phyloP scores from a whole-genome alignment of 2,113 vertebrate genomes.

The Gallinago media region DNA sequence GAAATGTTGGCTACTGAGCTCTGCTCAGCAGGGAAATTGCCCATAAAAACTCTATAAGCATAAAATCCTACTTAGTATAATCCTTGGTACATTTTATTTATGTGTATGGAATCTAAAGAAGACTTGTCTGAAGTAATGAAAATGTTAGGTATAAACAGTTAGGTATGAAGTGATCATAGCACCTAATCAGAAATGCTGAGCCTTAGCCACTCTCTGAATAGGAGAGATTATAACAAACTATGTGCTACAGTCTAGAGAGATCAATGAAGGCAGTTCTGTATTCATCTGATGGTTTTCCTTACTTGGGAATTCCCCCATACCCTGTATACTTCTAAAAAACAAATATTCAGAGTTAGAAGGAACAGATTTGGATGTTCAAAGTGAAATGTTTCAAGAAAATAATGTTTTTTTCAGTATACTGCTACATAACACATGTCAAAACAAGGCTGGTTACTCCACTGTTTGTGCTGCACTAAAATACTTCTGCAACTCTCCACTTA shows the following conservation, averaged over 20 bases:
- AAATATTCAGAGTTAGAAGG: background rate
- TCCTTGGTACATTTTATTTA: background rate
- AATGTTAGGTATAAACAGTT: background rate
- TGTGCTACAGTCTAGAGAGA: background rate
- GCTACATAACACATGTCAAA: background rate
- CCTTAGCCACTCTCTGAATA: background rate
- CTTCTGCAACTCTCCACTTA: background rate
- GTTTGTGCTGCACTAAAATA: background rate
- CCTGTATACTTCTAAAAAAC: background rate
- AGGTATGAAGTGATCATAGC: background rate
- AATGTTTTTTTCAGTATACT: background rate
- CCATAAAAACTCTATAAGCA: background rate
- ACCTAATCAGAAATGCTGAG: background rate
- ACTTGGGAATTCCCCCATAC: background rate
- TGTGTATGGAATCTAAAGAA: background rate
- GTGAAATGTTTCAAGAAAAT: background rate
- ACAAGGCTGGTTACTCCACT: background rate
- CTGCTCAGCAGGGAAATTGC: background rate
- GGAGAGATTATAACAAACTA: background rate
- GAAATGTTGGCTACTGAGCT: background rate
- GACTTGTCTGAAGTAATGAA: background rate
- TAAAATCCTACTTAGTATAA: background rate
- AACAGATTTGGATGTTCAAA: background rate
- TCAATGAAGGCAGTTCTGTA: background rate
- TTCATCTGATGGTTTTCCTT: background rate